Evolutionary conservation across 2,797 vertebrate genomes (phyloP).

Genomic region (Cyclopterus lumpus): DNA sequence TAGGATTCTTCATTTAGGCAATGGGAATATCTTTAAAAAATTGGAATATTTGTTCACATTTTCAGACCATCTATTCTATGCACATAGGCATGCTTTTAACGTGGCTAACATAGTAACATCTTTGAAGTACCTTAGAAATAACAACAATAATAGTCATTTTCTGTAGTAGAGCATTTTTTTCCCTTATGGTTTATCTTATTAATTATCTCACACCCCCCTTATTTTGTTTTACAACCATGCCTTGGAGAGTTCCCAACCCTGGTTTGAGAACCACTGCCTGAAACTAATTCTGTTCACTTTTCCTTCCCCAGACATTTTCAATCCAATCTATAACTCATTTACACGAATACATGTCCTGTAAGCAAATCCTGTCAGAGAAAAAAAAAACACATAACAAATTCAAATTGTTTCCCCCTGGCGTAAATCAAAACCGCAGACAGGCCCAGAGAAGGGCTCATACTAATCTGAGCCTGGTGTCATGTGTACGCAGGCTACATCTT

Average conservation of each 20-base stretch:
- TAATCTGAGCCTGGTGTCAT: constrained; percentile 57
- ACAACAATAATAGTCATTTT: background rate
- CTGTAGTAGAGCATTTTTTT: background rate
- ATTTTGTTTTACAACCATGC: background rate
- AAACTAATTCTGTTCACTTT: constrained; percentile 29
- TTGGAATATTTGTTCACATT: background rate
- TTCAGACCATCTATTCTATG: background rate
- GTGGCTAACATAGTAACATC: background rate
- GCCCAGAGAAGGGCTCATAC: constrained; percentile 35
- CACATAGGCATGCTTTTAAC: background rate
- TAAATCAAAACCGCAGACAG: constrained; percentile 58
- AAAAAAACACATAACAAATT: constrained; percentile 45
- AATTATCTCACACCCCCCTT: background rate
- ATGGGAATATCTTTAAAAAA: background rate
- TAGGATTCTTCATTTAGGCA: background rate
- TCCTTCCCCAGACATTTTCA: constrained; percentile 22
- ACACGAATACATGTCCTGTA: constrained; percentile 42
- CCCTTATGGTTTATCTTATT: background rate
- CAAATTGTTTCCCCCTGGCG: constrained; percentile 56
- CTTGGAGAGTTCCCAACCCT: constrained; percentile 3
- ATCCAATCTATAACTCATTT: constrained; percentile 51
- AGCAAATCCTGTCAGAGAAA: constrained; percentile 46
- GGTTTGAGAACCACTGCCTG: background rate
- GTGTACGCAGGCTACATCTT: constrained; percentile 54
- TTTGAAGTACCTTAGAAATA: background rate